Evolutionary conservation across 2,888 invertebrate species (phyloP).

Genomic region (Ophion costatus): DNA sequence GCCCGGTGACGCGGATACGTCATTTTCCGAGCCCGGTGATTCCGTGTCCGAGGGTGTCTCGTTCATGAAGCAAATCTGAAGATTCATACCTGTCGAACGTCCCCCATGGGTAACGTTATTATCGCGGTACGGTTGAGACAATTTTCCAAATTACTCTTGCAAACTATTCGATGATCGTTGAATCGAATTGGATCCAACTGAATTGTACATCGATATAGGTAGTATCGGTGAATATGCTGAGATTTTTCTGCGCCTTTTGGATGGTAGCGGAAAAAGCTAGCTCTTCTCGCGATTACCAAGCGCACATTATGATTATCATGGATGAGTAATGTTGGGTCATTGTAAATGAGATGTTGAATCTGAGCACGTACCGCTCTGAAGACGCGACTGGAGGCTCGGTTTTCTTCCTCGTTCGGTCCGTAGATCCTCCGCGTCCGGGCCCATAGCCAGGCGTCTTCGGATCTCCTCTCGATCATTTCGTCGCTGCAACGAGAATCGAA

Average conservation of each 20-base stretch:
- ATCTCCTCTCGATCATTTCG: slow-evolving; percentile 97
- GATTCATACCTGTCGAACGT: slow-evolving; percentile 90
- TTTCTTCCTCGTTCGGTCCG: slow-evolving; percentile 92
- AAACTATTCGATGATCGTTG: too few relatives aligned
- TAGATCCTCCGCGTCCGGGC: slow-evolving; percentile 91
- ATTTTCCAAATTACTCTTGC: not conserved
- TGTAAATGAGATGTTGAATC: too few relatives aligned
- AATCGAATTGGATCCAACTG: too few relatives aligned
- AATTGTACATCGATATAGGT: too few relatives aligned
- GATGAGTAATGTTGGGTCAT: too few relatives aligned
- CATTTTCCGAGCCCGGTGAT: slow-evolving; percentile 90
- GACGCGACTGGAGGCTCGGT: slow-evolving; percentile 93
- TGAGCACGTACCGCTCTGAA: slow-evolving; percentile 90
- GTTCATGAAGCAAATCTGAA: slow-evolving; percentile 98
- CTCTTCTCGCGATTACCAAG: too few relatives aligned
- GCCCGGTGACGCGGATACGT: slow-evolving; percentile 78
- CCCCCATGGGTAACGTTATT: not conserved
- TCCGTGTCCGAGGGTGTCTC: slow-evolving; percentile 94
- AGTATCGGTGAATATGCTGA: not conserved
- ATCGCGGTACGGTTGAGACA: not conserved
- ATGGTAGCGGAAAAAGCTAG: too few relatives aligned
- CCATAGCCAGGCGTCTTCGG: slow-evolving; percentile 93
- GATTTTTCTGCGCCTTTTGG: not conserved
- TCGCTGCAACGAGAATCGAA: slow-evolving; percentile 85
- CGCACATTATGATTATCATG: too few relatives aligned